Evolutionary conservation across 2,113 vertebrate genomes (phyloP).

Genomic region (Calidris pugnax): DNA sequence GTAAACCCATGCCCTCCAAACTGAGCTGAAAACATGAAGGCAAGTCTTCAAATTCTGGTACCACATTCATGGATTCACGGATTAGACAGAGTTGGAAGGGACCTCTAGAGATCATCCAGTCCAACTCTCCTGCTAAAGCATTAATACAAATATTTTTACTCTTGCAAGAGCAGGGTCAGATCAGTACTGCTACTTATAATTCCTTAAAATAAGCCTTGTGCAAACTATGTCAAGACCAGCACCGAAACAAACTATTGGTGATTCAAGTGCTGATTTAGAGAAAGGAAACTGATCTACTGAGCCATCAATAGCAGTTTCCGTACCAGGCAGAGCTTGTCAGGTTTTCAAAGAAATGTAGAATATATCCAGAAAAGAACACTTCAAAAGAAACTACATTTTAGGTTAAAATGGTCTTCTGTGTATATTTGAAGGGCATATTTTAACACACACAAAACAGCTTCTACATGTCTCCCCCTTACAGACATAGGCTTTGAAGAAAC

Average conservation of each 20-base stretch:
- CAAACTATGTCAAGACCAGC: neutral
- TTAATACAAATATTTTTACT: neutral
- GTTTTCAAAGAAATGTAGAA: neutral
- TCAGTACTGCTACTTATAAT: neutral
- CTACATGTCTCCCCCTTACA: neutral
- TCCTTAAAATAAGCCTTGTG: neutral
- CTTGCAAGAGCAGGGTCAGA: neutral
- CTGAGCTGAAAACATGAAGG: accelerated
- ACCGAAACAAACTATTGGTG: neutral
- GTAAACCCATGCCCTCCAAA: neutral
- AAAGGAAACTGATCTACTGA: neutral
- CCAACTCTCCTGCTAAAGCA: no score
- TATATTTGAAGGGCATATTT: neutral
- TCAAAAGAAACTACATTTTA: neutral
- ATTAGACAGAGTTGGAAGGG: no score
- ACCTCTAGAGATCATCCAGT: no score
- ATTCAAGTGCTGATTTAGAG: neutral
- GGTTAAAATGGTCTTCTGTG: neutral
- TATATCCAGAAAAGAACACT: neutral
- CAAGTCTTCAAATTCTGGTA: neutral
- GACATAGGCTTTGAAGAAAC: neutral
- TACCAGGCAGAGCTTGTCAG: neutral
- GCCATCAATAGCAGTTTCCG: neutral
- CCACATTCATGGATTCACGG: no score
- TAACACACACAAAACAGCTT: neutral